Evolutionary conservation across 2,113 vertebrate genomes (phyloP).

Genomic region (Semicossyphus pulcher): DNA sequence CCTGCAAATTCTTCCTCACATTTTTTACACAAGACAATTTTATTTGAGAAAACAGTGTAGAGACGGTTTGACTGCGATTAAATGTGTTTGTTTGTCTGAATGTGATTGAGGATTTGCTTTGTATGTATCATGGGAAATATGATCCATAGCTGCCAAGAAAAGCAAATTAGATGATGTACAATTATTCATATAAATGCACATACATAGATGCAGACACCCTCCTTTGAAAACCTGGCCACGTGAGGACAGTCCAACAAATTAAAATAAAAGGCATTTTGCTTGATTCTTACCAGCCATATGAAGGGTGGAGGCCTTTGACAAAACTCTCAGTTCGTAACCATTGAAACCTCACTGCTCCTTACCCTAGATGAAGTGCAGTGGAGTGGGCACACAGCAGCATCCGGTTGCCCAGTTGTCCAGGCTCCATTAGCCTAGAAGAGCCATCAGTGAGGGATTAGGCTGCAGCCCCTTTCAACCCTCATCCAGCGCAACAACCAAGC

Average conservation of each 20-base stretch:
- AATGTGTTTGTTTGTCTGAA: conserved; percentile 40
- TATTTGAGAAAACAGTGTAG: conserved; percentile 20
- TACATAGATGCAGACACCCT: background rate
- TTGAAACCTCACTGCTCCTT: conserved; percentile 11
- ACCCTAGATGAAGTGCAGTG: conserved; percentile 38
- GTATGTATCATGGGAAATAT: conserved; percentile 45
- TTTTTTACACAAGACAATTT: conserved; percentile 1
- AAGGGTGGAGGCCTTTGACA: conserved; percentile 3
- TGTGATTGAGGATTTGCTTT: conserved; percentile 46
- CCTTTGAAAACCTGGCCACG: conserved; percentile 7
- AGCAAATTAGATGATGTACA: conserved; percentile 46
- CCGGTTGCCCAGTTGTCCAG: conserved; percentile 59
- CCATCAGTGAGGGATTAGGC: conserved; percentile 69
- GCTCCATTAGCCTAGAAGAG: conserved; percentile 66
- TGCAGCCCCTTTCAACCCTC: conserved; percentile 60
- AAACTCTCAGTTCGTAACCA: background rate
- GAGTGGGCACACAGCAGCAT: conserved; percentile 49
- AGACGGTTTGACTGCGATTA: conserved; percentile 32
- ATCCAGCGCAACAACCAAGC: conserved; percentile 54
- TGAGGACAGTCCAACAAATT: conserved; percentile 8
- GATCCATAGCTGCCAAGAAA: conserved; percentile 40
- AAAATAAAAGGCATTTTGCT: conserved; percentile 24
- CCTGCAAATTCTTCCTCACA: conserved; percentile 29
- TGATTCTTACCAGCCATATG: conserved; percentile 12
- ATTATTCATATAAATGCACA: conserved; percentile 22